Evolutionary conservation across 2,113 vertebrate genomes (phyloP), one percentile per base, ranked within the genome.

Genomic region (Nerophis lumbriciformis): DNA sequence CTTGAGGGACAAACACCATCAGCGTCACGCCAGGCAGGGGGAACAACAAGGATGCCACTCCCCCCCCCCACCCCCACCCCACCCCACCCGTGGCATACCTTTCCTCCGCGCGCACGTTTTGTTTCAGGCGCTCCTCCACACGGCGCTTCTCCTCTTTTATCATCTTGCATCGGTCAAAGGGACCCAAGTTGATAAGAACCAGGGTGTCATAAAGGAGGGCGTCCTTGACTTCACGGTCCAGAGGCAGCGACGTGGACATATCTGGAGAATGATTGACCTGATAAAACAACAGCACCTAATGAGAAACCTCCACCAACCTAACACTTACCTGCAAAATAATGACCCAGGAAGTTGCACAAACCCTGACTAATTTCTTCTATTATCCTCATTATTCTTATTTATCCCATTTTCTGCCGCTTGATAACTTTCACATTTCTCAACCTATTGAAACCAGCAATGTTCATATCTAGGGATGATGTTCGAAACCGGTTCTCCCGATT

Each of bases 231-330:
- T 57, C 55, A 6, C 16, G 11, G 55, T 57, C 55, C 16, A 57
- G 11, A 10, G 38, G 55, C n/a, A 57, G 55, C 38, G 44, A 11
- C 6, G 55, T 57, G 39, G 55, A 57, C 12, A 57, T 12, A 57
- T 57, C 55, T 21, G 55, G 55, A 7, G 55, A 57, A 39, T 57
- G 55, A 57, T 57, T 57, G n/a, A 57, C 55, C 55, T 57, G 16
- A 4, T 11, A n/a, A 13, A 16, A 39, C 44, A 19, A 12, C 14
- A 13, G 16, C 19, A 12, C 10, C 12, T 4, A 45, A 45, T 45
- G 42, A 45, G 42, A 36, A 28, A 14, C 12, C 11, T 36, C 28
- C 21, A 53, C 21, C 51, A 36, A 13, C 6, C 21, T 21, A 36
- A 13, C 6, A 12, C 11, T 53, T 53, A 12, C 21, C 28, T 53